These are phyloP conservation scores for Moxostoma hubbsi DNA, from an alignment of 2,797 vertebrate species.

Conservation along the genomic window DNA sequence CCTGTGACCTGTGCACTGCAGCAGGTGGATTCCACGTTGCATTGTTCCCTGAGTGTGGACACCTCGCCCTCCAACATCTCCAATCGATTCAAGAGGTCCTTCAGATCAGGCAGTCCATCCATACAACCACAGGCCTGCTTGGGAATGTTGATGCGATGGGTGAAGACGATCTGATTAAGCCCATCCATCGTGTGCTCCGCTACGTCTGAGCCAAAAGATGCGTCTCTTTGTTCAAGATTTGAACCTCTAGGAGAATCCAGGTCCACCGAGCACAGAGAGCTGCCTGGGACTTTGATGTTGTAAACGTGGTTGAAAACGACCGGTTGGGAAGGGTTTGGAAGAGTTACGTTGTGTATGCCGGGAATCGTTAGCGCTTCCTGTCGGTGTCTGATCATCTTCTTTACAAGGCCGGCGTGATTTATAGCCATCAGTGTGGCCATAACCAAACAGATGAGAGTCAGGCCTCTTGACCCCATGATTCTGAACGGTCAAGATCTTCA, in stretches of 20 bases:
- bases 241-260: constrained; percentile 78
- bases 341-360: constrained; percentile 77
- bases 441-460: constrained; percentile 73
- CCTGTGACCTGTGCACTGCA: constrained; percentile 84
- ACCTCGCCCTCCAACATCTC: constrained; percentile 91
- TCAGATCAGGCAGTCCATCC: constrained; percentile 80
- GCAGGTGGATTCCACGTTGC: constrained; percentile 75
- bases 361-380: constrained; percentile 63
- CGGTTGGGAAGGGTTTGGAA: constrained; percentile 80
- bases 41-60: constrained; percentile 87
- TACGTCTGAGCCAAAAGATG: constrained; percentile 66
- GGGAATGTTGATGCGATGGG: constrained; percentile 94
- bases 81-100: constrained; percentile 88
- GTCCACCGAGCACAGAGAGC: constrained; percentile 86
- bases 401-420: constrained; percentile 81
- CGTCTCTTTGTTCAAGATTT: constrained; percentile 68
- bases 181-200: constrained; percentile 82
- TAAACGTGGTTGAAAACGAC: constrained; percentile 95
- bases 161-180: constrained; percentile 95
- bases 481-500: background rate
- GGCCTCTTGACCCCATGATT: constrained; percentile 78
- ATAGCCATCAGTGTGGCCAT: constrained; percentile 73
- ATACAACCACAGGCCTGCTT: constrained; percentile 86
- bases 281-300: constrained; percentile 89
- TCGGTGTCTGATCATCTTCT: constrained; percentile 84